Conservation (phyloP, 2,888 invertebrate species). For the Ochropleura leucogaster region DNA sequence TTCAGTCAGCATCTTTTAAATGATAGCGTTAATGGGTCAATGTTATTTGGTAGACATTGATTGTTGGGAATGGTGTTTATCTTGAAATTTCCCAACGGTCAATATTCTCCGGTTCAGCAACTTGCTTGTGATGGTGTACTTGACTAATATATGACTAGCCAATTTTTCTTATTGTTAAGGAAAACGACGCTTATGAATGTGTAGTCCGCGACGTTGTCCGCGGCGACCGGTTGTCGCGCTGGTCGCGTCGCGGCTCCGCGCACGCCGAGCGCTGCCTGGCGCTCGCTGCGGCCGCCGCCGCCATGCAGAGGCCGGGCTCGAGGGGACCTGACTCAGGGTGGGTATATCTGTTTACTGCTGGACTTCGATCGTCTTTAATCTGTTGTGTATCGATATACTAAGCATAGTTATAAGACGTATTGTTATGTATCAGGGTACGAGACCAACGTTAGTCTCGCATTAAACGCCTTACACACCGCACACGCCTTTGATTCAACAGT, state of each 20-base stretch:
- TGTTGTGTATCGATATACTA: too few relatives aligned
- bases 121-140: background rate
- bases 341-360: background rate
- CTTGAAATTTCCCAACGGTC: background rate
- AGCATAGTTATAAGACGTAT: too few relatives aligned
- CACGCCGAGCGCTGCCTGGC: constrained; percentile 87
- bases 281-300: constrained; percentile 86
- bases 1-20: too few relatives aligned
- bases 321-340: constrained; percentile 82
- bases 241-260: constrained; percentile 85
- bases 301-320: constrained; percentile 69
- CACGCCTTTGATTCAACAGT: too few relatives aligned
- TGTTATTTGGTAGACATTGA: too few relatives aligned
- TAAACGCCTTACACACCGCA: too few relatives aligned
- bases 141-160: background rate
- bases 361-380: too few relatives aligned
- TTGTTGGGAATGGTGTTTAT: too few relatives aligned
- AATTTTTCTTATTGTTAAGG: constrained; percentile 68
- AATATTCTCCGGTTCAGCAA: background rate
- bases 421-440: too few relatives aligned
- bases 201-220: constrained; percentile 87
- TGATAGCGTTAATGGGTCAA: too few relatives aligned
- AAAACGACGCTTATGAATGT: constrained; percentile 85
- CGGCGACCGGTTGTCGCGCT: constrained; percentile 85
- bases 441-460: too few relatives aligned